These are phyloP conservation scores for Melanotaenia duboulayi DNA, from an alignment of 2,113 vertebrate species.

Conservation along the genomic window DNA sequence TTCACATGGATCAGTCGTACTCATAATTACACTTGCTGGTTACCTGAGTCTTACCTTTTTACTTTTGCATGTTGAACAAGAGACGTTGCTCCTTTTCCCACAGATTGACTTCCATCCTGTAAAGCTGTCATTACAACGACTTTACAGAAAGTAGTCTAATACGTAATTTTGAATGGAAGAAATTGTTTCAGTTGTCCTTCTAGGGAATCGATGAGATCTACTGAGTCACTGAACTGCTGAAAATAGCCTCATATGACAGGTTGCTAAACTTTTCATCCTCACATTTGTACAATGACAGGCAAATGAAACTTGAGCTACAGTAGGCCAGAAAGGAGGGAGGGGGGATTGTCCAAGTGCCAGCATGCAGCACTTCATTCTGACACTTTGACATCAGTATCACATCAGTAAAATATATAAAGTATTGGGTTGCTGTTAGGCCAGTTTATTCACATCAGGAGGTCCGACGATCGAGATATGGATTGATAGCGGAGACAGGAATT, in stretches of 20 bases:
- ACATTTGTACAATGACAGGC: slow-evolving; percentile 63
- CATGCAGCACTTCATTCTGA: slow-evolving; percentile 76
- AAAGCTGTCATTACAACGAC: slow-evolving; percentile 11
- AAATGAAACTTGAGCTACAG: slow-evolving; percentile 68
- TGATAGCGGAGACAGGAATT: slow-evolving; percentile 85
- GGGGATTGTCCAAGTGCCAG: slow-evolving; percentile 62
- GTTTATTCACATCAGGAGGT: slow-evolving; percentile 81
- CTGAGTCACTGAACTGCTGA: slow-evolving; percentile 37
- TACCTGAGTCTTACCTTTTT: slow-evolving; percentile 63
- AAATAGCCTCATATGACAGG: slow-evolving; percentile 65
- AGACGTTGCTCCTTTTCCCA: slow-evolving; percentile 41
- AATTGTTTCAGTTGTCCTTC: slow-evolving; percentile 34
- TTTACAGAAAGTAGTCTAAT: slow-evolving; percentile 20
- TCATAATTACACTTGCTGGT: slow-evolving; percentile 80
- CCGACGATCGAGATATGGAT: slow-evolving; percentile 81
- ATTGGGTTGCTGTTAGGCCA: slow-evolving; percentile 75
- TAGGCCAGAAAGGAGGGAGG: slow-evolving; percentile 57
- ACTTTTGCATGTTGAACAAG: slow-evolving; percentile 48
- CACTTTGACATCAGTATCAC: slow-evolving; percentile 79
- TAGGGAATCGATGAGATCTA: slow-evolving; percentile 30
- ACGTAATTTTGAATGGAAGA: slow-evolving; percentile 18
- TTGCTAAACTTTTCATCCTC: slow-evolving; percentile 61
- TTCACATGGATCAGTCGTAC: slow-evolving; percentile 69
- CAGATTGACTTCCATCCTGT: slow-evolving; percentile 23
- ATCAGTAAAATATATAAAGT: slow-evolving; percentile 77